phyloP scores from a whole-genome alignment of 2,888 invertebrate species.

The Ommatoiulus sabulosus region DNA sequence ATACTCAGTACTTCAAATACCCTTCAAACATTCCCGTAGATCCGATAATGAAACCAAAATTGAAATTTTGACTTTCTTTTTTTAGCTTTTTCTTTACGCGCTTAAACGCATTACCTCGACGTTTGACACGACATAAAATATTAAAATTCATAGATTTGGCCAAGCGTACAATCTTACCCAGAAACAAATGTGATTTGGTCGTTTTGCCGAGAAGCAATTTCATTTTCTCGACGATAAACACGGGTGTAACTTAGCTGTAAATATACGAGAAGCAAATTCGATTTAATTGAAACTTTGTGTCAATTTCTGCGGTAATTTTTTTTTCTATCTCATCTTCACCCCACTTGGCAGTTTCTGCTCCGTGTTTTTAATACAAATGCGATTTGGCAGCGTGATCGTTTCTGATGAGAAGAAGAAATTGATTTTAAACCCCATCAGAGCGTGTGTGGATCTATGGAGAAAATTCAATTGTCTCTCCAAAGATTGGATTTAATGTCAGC shows the following conservation, averaged over 20 bases:
- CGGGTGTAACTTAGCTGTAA: background rate
- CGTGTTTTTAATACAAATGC: slow-evolving; percentile 28
- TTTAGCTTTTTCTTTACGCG: background rate
- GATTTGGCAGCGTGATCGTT: slow-evolving; percentile 28
- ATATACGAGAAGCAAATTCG: background rate
- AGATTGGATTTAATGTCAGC: slow-evolving; percentile 28
- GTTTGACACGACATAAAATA: background rate
- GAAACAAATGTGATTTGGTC: too few species aligned
- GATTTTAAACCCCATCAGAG: slow-evolving; percentile 34
- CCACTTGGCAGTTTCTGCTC: background rate
- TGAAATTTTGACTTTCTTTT: background rate
- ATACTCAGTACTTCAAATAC: too few species aligned
- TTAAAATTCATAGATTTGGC: background rate
- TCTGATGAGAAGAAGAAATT: slow-evolving; percentile 34
- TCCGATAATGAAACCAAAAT: too few species aligned
- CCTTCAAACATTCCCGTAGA: too few species aligned
- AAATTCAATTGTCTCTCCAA: slow-evolving; percentile 27
- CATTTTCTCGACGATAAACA: background rate
- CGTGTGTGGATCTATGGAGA: background rate
- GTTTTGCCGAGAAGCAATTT: background rate
- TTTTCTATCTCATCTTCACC: background rate
- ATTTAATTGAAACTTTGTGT: slow-evolving; percentile 28
- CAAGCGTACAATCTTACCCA: too few species aligned
- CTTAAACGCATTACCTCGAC: background rate
- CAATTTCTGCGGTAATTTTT: background rate